Conservation (phyloP, 1,140 invertebrate species). For the Mylabris phalerata region DNA sequence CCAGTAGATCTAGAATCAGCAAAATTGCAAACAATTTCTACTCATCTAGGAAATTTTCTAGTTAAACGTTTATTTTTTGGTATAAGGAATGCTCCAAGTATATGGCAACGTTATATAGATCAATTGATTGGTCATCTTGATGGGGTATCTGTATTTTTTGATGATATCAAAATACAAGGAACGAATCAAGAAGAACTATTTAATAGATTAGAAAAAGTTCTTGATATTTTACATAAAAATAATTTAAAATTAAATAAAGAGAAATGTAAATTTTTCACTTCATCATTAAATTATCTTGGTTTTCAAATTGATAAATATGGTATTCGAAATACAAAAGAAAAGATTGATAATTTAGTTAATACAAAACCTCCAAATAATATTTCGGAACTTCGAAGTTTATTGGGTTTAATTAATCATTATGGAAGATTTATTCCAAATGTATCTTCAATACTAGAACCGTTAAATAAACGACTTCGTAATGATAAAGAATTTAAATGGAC, state of each 20-base stretch:
- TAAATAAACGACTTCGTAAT: background rate
- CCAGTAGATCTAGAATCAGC: no score
- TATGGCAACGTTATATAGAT: background rate
- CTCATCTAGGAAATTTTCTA: slow-evolving; percentile 1
- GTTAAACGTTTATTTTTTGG: background rate
- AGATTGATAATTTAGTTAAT: background rate
- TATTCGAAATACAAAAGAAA: background rate
- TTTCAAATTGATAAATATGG: background rate
- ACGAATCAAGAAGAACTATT: background rate
- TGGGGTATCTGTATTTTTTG: background rate
- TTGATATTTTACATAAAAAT: background rate
- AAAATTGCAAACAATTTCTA: background rate
- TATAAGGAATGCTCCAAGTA: background rate
- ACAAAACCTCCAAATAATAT: background rate
- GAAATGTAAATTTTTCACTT: background rate
- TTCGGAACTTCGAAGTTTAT: background rate
- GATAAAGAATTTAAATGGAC: background rate
- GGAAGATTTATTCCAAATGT: background rate
- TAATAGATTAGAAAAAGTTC: background rate
- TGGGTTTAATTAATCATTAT: background rate
- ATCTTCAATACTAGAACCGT: background rate
- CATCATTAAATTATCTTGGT: background rate
- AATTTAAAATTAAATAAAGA: background rate
- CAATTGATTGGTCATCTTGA: background rate
- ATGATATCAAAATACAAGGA: background rate